A percentile compares a stretch with the other conserved stretches of the same genome.
Conservation (phyloP, 2,113 vertebrate genomes). For the Semnornis frantzii region DNA sequence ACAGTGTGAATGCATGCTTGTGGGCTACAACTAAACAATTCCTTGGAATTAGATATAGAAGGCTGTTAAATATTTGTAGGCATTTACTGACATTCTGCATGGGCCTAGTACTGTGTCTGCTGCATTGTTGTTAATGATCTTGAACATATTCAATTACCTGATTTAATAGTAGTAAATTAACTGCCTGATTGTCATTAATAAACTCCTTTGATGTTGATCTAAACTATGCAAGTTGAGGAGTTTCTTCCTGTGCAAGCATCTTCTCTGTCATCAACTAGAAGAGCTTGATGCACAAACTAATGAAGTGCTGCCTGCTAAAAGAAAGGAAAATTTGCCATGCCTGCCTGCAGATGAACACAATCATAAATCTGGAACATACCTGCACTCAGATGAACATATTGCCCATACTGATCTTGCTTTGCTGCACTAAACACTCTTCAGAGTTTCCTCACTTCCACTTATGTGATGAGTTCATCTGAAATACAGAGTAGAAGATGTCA, state of each 20-base stretch:
- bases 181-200: not conserved
- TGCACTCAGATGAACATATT: not conserved
- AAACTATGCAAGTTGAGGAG: not conserved
- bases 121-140: not conserved
- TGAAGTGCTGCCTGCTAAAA: not conserved
- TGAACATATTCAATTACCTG: not conserved
- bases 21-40: not conserved
- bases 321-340: not conserved
- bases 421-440: not conserved
- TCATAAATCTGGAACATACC: not conserved
- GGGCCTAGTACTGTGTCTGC: rapidly evolving
- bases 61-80: not conserved
- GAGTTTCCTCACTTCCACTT: rapidly evolving
- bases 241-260: not conserved
- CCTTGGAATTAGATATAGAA: not conserved
- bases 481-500: rapidly evolving
- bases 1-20: not conserved
- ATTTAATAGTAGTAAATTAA: not conserved
- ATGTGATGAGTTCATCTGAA: not conserved
- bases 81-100: not conserved
- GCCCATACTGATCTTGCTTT: not conserved
- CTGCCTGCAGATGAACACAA: not conserved
- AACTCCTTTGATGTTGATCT: not conserved
- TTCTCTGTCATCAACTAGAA: not conserved
- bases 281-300: not conserved